Base-by-base conservation (phyloP, 2,113 vertebrate genomes). In the Pontoporia blainvillei region DNA sequence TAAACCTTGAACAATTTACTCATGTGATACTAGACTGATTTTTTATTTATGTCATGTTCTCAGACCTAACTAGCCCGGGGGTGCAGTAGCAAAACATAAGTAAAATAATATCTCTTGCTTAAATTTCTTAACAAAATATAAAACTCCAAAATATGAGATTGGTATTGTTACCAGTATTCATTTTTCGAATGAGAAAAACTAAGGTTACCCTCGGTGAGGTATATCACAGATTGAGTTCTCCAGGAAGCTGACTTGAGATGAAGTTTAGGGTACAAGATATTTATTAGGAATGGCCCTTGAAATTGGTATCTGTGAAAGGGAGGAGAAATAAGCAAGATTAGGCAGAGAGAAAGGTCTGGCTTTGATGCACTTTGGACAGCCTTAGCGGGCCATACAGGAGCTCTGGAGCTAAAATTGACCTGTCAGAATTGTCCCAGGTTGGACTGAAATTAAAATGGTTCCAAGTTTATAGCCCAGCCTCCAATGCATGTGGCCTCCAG, bases 191-290 rank as follows among this genome's bases (percentile, higher is more conserved):
- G 2, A 85, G 11, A 62, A 41, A n/a, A 72, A 8, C 57, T 31
- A 76, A 23, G 23, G 5, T 15, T 62, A 3, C 2, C 2, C 49
- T 84, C 20, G 12, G 0, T 41, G 41, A 54, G 1, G 0, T n/a
- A 39, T 79, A 10, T 52, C 20, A 29, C 6, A 82, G 5, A 20
- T 81, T 88, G 39, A 7, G 12, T 41, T 88, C 23, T 36, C 36
- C 25, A 76, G 8, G 17, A 71, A 64, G 39, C 23, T 76, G 11
- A 62, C 27, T 46, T 85, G 39, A 91, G 64, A 64, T 13, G 29
- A 69, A 57, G 3, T 31, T 81, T 61, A 46, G 5, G 9, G 3
- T 34, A 10, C 13, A 86, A 73, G 3, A 9, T 57, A 21, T 52
- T 34, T 89, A 31, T 46, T 61, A 94, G 31, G 18, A 86, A 52